phyloP scores from a whole-genome alignment of 2,113 vertebrate genomes.

The Tragulus kanchil region DNA sequence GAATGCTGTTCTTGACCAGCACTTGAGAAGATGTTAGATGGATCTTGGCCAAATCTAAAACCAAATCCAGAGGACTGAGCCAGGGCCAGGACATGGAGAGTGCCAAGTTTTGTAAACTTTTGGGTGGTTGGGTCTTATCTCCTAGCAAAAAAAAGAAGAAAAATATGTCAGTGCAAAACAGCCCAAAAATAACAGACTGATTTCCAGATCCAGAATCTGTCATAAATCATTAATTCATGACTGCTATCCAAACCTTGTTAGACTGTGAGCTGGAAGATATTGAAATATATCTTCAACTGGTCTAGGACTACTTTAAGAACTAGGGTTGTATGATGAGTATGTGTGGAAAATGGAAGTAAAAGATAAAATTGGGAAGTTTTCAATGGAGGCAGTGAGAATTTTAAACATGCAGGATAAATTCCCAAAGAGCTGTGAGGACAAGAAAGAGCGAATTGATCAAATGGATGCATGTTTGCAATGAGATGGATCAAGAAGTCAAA shows the following conservation, averaged over 20 bases:
- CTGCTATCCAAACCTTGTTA: neutral
- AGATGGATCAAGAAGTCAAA: neutral
- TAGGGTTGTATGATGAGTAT: neutral
- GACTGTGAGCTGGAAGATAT: neutral
- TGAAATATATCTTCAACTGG: neutral
- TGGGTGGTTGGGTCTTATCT: neutral
- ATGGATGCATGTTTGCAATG: neutral
- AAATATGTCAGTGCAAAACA: neutral
- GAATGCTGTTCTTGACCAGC: neutral
- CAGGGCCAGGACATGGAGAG: neutral
- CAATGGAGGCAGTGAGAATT: neutral
- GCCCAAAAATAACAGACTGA: neutral
- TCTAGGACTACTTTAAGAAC: constrained; percentile 1
- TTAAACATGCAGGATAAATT: neutral
- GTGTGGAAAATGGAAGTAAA: neutral
- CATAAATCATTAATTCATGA: neutral
- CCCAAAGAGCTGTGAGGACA: neutral
- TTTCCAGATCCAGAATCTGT: neutral
- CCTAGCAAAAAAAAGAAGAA: neutral
- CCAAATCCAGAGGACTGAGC: neutral
- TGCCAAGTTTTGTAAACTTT: neutral
- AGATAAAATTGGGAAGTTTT: neutral
- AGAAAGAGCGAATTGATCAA: neutral
- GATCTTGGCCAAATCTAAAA: neutral
- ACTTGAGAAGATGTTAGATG: neutral